phyloP scores from a whole-genome alignment of 92 coral and sea anemone genomes.

The Phymanthus crucifer region DNA sequence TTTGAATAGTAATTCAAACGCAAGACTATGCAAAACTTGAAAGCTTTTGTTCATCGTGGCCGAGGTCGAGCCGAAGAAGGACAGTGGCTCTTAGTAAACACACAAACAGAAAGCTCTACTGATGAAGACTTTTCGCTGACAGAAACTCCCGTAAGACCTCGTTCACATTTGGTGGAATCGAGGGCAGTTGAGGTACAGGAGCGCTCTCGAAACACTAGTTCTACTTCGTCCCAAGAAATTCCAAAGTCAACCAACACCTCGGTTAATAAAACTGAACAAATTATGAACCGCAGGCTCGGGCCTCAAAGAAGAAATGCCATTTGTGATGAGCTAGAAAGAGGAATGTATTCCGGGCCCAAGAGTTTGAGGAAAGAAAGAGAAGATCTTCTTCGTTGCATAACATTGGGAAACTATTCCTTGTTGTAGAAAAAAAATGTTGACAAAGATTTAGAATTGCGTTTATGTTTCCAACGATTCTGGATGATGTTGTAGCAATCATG shows the following conservation, averaged over 20 bases:
- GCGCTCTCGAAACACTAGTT: background rate
- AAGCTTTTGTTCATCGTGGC: conserved; percentile 16
- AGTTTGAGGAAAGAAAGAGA: conserved; percentile 60
- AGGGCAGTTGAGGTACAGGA: background rate
- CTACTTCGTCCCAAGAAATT: background rate
- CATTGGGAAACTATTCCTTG: conserved; percentile 51
- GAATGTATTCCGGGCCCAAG: conserved; percentile 30
- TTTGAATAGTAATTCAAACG: background rate
- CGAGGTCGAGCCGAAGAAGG: background rate
- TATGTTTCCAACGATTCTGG: no score
- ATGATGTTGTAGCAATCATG: no score
- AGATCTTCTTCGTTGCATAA: conserved; percentile 65
- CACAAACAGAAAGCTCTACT: conserved; percentile 9
- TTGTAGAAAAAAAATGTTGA: no score
- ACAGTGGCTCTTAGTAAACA: conserved; percentile 28
- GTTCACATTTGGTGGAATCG: background rate
- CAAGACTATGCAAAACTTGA: conserved; percentile 20
- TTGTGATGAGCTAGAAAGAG: conserved; percentile 64
- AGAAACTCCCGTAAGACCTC: background rate
- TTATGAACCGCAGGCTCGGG: background rate
- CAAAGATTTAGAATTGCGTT: no score
- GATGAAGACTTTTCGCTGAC: background rate
- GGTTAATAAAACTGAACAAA: background rate
- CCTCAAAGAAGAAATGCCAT: conserved; percentile 51
- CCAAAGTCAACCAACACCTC: background rate